A percentile compares a stretch with the other conserved stretches of the same genome.
Conservation (phyloP, 2,888 invertebrate species). For the Drosophila multiciliata region DNA sequence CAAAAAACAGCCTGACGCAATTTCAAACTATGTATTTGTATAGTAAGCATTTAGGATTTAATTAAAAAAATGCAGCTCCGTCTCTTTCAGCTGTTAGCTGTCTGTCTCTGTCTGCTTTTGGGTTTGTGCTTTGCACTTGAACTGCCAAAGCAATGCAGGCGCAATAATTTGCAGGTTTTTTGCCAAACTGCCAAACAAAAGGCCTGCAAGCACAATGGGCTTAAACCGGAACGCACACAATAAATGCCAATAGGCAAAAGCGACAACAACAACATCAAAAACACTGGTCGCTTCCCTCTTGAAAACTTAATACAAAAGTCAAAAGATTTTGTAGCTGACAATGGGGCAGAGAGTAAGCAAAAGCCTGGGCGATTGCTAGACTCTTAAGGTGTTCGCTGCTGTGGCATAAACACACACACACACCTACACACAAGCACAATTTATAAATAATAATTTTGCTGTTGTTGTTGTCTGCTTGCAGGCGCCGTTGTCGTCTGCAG, state of each 20-base stretch:
- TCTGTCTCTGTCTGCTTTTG: conserved; percentile 4
- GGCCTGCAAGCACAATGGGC: conserved; percentile 47
- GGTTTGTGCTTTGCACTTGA: conserved; percentile 53
- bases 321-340: conserved; percentile 53
- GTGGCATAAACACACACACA: neutral
- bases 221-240: conserved; percentile 36
- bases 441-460: conserved; percentile 77
- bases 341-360: conserved; percentile 9
- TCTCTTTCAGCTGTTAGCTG: neutral
- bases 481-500: conserved; percentile 62
- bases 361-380: conserved; percentile 13
- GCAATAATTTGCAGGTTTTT: conserved; percentile 60
- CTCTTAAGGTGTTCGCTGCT: conserved; percentile 46
- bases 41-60: conserved; percentile 59
- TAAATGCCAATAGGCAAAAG: conserved; percentile 55
- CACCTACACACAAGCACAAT: conserved; percentile 39
- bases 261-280: conserved; percentile 38
- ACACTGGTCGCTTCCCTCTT: conserved; percentile 14
- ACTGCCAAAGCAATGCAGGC: conserved; percentile 61
- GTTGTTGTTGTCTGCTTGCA: conserved; percentile 60
- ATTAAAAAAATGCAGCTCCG: conserved; percentile 52
- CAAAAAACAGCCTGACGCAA: conserved; percentile 36
- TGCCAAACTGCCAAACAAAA: conserved; percentile 44
- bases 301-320: conserved; percentile 53
- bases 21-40: conserved; percentile 49